A percentile compares a stretch with the other conserved stretches of the same genome.
Conservation (phyloP, 2,113 vertebrate species). For the Hyperoodon ampullatus region DNA sequence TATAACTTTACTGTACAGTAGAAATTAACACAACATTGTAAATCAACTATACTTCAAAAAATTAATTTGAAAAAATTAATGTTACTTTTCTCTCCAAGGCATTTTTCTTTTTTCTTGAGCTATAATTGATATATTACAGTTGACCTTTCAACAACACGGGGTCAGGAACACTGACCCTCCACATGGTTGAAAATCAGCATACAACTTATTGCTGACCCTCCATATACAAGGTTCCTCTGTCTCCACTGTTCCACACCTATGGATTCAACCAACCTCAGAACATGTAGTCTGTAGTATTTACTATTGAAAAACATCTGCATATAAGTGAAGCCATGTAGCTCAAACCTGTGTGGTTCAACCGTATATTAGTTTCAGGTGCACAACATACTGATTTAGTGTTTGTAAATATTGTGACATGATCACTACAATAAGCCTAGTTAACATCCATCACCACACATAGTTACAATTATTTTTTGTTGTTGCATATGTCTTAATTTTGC, state of each 20-base stretch:
- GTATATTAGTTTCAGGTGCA: background rate
- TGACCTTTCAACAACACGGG: background rate
- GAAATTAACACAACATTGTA: background rate
- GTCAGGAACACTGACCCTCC: background rate
- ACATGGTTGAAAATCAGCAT: background rate
- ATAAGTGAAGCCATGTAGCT: background rate
- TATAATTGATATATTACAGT: background rate
- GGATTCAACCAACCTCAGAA: background rate
- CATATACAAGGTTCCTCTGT: background rate
- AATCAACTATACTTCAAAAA: background rate
- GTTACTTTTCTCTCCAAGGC: background rate
- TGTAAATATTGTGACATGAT: background rate
- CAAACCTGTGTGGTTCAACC: background rate
- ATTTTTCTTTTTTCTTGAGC: background rate
- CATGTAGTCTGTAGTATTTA: background rate
- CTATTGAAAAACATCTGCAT: background rate
- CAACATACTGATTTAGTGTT: background rate
- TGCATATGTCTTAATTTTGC: background rate
- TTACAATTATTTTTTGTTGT: background rate
- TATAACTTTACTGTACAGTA: background rate
- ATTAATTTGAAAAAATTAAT: background rate
- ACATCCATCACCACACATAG: no score
- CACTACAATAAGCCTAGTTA: background rate
- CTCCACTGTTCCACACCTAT: background rate
- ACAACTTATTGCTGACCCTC: background rate